Evolutionary conservation across 2,888 invertebrate genomes (phyloP), one percentile per base, ranked within the genome.

Genomic region (Mystacides longicornis): DNA sequence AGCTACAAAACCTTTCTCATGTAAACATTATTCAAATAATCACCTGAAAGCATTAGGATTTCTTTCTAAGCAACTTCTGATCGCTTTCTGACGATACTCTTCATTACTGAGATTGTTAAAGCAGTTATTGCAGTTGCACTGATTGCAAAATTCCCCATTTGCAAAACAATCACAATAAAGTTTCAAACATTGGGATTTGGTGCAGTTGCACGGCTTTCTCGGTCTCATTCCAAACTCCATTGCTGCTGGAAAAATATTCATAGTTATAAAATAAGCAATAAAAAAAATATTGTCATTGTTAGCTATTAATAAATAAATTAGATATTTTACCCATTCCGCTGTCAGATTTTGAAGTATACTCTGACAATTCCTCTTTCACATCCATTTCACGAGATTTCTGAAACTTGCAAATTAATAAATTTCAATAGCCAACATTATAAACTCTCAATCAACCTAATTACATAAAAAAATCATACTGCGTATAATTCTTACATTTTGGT

Each of bases 131-230:
- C 99, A 99, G 70, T 99, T 99, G 75, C 99, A 99, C 71, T 85
- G 86, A 71, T 92, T 89, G 75, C 99, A 99, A 74, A 99, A 99
- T 75, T 99, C 98, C 2, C 97, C 99, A 75, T 97, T 98, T 3
- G 99, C 98, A 79, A 99, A 99, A 71, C 99, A 99, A 70, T 99
- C 99, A 76, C 99, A 99, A 71, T 99, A 97, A 74, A 99, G 73
- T 74, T 99, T 99, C 60, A 99, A 81, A 68, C 99, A 99, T 70
- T 96, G 96, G 2, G 97, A 98, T 74, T 97, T 97, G 23, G 95
- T 98, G 73, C 99, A 99, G 72, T 99, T 99, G 74, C 99, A 99
- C 9, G 97, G 96, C 71, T 98, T 98, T 47, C 92, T 78, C 1
- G 90, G 86, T 62, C 88, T 76, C 64, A 81, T 66, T 0, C 75